Conservation (phyloP, 2,797 vertebrate species). For the Lepus townsendii region DNA sequence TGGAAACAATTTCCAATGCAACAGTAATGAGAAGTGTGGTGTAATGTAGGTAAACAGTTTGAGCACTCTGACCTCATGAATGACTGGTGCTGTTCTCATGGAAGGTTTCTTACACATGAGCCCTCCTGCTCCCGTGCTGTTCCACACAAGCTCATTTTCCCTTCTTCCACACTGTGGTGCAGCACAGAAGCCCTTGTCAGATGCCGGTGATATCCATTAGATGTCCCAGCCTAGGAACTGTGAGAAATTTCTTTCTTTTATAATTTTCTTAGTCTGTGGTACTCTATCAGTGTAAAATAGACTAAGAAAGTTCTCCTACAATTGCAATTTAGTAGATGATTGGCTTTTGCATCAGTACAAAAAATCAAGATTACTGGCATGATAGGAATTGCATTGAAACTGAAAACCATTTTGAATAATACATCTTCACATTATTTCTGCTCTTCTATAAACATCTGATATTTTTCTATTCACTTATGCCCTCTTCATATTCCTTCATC, state of each 20-base stretch:
- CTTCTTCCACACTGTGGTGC: accelerated
- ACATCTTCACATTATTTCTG: background rate
- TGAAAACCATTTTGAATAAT: background rate
- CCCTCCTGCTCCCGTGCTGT: background rate
- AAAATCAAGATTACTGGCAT: background rate
- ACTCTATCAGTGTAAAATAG: background rate
- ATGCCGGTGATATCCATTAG: background rate
- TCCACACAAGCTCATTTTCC: background rate
- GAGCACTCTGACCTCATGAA: background rate
- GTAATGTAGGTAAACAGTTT: background rate
- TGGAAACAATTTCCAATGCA: background rate
- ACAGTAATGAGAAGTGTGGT: too few relatives aligned
- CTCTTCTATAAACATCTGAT: background rate
- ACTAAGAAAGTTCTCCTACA: background rate
- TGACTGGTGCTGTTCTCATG: background rate
- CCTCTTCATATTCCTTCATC: background rate
- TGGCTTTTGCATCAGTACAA: background rate
- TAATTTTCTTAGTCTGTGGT: background rate
- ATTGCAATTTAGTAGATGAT: background rate
- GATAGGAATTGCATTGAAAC: background rate
- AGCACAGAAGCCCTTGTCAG: background rate
- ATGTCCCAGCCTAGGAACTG: background rate
- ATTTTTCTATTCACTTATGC: slow-evolving; percentile 2
- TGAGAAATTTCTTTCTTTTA: background rate
- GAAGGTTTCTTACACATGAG: background rate